Evolutionary conservation across 2,113 vertebrate species (phyloP), one percentile per base, ranked within the genome.

Genomic region (Azemiops feae): DNA sequence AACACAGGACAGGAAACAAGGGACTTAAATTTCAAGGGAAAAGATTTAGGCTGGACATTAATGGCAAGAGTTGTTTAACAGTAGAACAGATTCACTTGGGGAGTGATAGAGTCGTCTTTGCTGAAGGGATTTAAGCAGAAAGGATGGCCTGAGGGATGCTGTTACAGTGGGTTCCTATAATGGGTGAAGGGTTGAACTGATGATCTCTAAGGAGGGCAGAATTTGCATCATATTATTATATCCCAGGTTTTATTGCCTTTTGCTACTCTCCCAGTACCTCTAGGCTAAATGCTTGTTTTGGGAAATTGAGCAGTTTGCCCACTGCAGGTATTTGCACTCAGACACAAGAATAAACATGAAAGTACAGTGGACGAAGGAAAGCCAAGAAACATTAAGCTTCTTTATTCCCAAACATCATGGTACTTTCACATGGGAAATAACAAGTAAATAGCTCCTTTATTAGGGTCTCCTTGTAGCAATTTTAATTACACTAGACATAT

Each of bases 401-500:
- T n/a, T 16, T n/a, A n/a, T 34, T 54, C 87, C 58, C 30, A 16
- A 27, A 1, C 20, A 6, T 18, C 27, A 20, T 50, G 25, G 57
- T 18, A 27, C 57, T 89, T 27, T 30, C 39, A 8, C 7, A 30
- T 7, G 57, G 43, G 25, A 89, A 89, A 64, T 47, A 47, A 90
- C 27, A n/a, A 90, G 27, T 8, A 30, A 18, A 50, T 90, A 18
- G 12, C 14, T 27, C 74, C 9, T 57, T 20, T 85, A 39, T 74
- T 34, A 52, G 10, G 18, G n/a, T 47, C 10, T 34, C 3, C 20
- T 89, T 93, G 92, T 94, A 97, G 95, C 92, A 91, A 94, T 93
- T 96, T 97, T 97, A 97, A 97, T 96, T 96, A 97, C 92, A 96
- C 95, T 97, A 96, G 94, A 96, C 96, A 92, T 93, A 95, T 96